Conservation (phyloP, 2,797 vertebrate species). For the Girardinus metallicus region DNA sequence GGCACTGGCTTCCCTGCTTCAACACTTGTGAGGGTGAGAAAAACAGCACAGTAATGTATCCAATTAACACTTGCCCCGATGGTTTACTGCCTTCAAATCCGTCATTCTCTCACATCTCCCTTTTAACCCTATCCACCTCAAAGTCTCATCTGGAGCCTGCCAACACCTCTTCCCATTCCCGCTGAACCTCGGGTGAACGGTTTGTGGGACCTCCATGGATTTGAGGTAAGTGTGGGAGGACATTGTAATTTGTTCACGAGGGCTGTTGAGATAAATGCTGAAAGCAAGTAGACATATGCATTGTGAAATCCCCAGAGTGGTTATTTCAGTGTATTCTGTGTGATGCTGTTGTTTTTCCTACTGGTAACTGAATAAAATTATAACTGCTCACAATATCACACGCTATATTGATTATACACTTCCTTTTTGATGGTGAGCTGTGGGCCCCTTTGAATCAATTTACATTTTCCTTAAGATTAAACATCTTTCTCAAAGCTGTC, state of each 20-base stretch:
- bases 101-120: conserved; percentile 27
- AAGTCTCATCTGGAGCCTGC: conserved; percentile 43
- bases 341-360: background rate
- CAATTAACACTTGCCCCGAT: conserved; percentile 68
- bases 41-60: conserved; percentile 58
- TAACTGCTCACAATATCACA: conserved; percentile 4
- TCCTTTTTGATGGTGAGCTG: background rate
- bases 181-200: conserved; percentile 18
- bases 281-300: background rate
- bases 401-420: background rate
- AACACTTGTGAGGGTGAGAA: conserved; percentile 33
- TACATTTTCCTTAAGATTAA: conserved; percentile 27
- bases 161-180: conserved; percentile 45
- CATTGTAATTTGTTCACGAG: conserved; percentile 10
- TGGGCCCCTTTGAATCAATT: conserved; percentile 13
- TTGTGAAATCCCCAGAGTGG: background rate
- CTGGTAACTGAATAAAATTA: background rate
- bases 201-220: conserved; percentile 24
- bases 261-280: conserved; percentile 2
- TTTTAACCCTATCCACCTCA: conserved; percentile 32
- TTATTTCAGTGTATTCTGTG: conserved; percentile 6
- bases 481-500: conserved; percentile 17
- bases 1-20: conserved; percentile 26
- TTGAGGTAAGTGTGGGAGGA: conserved; percentile 17
- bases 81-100: conserved; percentile 39